Conservation (phyloP, 2,888 invertebrate species). For the Meganola albula region DNA sequence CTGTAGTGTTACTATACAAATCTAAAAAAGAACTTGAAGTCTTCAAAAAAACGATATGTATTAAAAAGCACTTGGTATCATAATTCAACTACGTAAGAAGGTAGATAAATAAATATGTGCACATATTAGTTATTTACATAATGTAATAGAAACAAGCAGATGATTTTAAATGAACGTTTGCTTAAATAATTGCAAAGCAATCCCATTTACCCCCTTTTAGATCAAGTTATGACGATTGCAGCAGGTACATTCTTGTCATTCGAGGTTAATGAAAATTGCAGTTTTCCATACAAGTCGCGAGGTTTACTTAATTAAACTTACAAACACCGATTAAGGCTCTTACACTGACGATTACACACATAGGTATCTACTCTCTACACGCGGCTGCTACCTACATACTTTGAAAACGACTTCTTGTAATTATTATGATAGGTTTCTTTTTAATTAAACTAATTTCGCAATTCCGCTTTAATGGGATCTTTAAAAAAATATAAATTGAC, state of each 20-base stretch:
- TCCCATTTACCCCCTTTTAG: too few relatives aligned
- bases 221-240: constrained; percentile 39
- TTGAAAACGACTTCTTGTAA: constrained; percentile 13
- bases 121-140: too few relatives aligned
- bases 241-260: constrained; percentile 70
- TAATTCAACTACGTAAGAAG: too few relatives aligned
- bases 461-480: background rate
- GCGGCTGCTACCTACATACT: constrained; percentile 13
- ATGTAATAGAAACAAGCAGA: too few relatives aligned
- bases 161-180: too few relatives aligned
- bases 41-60: too few relatives aligned
- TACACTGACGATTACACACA: constrained; percentile 24
- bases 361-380: constrained; percentile 20
- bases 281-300: constrained; percentile 44
- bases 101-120: too few relatives aligned
- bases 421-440: constrained; percentile 7
- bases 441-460: constrained; percentile 6
- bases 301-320: constrained; percentile 57
- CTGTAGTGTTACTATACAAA: too few relatives aligned
- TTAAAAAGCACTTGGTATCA: too few relatives aligned
- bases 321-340: constrained; percentile 38
- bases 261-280: constrained; percentile 68
- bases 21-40: too few relatives aligned
- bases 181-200: too few relatives aligned
- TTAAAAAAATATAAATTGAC: background rate